Conservation (phyloP, 2,888 invertebrate species). For the Coremacera marginata region DNA sequence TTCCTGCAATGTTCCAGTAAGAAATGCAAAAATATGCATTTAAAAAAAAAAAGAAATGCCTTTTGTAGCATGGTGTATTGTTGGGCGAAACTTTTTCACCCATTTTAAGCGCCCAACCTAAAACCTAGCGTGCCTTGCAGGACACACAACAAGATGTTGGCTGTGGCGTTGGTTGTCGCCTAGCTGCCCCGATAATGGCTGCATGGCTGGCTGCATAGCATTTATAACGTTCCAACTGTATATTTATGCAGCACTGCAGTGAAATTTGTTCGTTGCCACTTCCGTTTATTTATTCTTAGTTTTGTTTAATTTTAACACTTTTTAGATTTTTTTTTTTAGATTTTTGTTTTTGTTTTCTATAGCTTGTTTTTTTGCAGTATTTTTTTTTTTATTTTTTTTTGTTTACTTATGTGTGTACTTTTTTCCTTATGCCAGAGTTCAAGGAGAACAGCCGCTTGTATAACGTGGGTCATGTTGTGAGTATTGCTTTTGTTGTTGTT, state of each 20-base stretch:
- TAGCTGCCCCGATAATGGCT: too few species aligned
- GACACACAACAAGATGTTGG: too few species aligned
- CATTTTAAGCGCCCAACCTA: too few species aligned
- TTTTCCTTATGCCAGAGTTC: slow-evolving; percentile 25
- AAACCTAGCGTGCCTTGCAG: too few species aligned
- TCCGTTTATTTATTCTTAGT: not conserved
- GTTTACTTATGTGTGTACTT: not conserved
- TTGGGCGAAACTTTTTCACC: too few species aligned
- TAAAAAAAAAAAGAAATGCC: too few species aligned
- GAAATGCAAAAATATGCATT: not conserved
- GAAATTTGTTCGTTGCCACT: not conserved
- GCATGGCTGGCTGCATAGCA: too few species aligned
- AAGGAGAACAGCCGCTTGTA: slow-evolving; percentile 20
- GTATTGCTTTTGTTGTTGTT: not conserved
- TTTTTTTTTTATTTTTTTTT: not conserved
- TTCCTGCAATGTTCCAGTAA: not conserved
- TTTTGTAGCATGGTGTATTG: too few species aligned
- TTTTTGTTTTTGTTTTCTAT: not conserved
- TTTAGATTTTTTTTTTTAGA: not conserved
- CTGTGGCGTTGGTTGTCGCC: too few species aligned
- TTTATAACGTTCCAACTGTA: not conserved
- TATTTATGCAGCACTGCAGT: slow-evolving; percentile 25
- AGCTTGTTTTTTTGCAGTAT: not conserved
- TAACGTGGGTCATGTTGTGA: slow-evolving; percentile 14
- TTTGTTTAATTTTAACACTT: not conserved